These are phyloP conservation scores for Cybosia mesomella DNA, from an alignment of 2,888 invertebrate species.

Conservation along the genomic window DNA sequence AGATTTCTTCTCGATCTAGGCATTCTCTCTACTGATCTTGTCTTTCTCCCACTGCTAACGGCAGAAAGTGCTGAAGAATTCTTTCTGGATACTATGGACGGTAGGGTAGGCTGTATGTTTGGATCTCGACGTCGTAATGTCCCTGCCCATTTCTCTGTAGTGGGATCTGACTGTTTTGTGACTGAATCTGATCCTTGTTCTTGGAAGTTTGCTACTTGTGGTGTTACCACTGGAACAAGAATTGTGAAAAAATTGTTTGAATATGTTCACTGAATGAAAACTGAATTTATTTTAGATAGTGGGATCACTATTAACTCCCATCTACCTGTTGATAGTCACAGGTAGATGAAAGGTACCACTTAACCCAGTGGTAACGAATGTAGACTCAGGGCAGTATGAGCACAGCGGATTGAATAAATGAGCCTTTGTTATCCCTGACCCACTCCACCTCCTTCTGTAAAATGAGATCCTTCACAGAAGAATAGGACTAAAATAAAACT, in stretches of 20 bases:
- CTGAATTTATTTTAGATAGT: too few species aligned
- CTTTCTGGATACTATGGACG: constrained; percentile 86
- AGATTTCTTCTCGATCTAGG: constrained; percentile 67
- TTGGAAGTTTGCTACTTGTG: constrained; percentile 66
- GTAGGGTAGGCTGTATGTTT: constrained; percentile 88
- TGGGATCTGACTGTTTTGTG: constrained; percentile 74
- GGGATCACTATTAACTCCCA: neutral
- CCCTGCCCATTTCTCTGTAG: constrained; percentile 90
- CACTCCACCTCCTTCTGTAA: too few species aligned
- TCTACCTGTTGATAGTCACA: too few species aligned
- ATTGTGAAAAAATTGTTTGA: neutral
- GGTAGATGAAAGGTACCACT: too few species aligned
- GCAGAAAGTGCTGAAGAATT: constrained; percentile 79
- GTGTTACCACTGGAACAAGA: constrained; percentile 75
- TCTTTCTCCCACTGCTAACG: constrained; percentile 73
- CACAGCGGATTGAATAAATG: too few species aligned
- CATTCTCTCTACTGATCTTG: constrained; percentile 80
- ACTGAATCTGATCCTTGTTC: constrained; percentile 66
- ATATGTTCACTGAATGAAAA: neutral
- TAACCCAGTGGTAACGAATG: too few species aligned
- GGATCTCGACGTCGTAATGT: constrained; percentile 89
- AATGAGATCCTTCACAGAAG: neutral
- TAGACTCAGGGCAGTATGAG: too few species aligned
- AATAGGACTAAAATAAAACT: neutral
- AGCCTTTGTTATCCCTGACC: too few species aligned